A percentile compares a stretch with the other conserved stretches of the same genome.
Conservation (phyloP, 2,888 invertebrate genomes). For the Erebia epiphron region DNA sequence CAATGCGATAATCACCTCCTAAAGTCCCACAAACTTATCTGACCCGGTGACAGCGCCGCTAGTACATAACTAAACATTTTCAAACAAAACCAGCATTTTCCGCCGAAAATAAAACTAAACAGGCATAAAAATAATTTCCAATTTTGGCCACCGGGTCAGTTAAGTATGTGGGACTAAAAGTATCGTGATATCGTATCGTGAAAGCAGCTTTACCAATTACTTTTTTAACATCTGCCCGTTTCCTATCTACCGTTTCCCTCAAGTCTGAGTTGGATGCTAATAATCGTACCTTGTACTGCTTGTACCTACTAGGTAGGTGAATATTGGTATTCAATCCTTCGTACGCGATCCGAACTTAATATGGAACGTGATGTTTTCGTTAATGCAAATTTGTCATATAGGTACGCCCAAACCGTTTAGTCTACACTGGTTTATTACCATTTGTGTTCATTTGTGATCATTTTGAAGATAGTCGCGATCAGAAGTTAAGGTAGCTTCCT, state of each 20-base stretch:
- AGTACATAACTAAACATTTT: too few relatives aligned
- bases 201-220: not conserved
- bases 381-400: conserved; percentile 27
- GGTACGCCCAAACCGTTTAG: conserved; percentile 14
- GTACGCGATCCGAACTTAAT: conserved; percentile 14
- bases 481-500: too few relatives aligned
- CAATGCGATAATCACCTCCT: too few relatives aligned
- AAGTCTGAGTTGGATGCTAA: not conserved
- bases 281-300: not conserved
- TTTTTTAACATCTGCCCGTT: not conserved
- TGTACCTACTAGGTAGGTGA: not conserved
- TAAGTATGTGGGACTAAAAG: too few relatives aligned
- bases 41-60: too few relatives aligned
- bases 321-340: conserved; percentile 22
- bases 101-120: too few relatives aligned
- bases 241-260: not conserved
- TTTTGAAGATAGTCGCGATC: not conserved
- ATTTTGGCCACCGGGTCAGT: too few relatives aligned
- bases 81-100: too few relatives aligned
- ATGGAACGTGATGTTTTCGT: conserved; percentile 28
- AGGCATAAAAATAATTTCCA: too few relatives aligned
- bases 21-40: too few relatives aligned
- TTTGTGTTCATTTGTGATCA: not conserved
- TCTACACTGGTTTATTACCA: not conserved
- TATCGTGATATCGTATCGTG: too few relatives aligned